phyloP scores from a whole-genome alignment of 2,113 vertebrate species.

The Sminthopsis crassicaudata region DNA sequence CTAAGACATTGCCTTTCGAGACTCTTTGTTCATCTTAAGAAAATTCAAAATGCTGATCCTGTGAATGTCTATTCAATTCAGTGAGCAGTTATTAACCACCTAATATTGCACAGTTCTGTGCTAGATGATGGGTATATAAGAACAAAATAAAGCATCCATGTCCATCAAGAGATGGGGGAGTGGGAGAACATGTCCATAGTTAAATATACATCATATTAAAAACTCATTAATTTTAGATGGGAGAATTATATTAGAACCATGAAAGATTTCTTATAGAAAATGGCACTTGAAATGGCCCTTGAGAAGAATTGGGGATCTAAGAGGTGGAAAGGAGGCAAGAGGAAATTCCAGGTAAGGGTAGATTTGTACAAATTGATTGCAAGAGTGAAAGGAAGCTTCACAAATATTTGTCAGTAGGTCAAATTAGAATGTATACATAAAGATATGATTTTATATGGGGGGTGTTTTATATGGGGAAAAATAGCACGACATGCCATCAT shows the following conservation, averaged over 20 bases:
- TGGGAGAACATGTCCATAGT: not conserved
- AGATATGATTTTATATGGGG: not conserved
- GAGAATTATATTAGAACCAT: not conserved
- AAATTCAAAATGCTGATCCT: not conserved
- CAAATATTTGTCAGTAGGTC: not conserved
- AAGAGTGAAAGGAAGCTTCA: not conserved
- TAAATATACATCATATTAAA: not conserved
- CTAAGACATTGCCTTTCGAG: not conserved
- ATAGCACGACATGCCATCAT: not conserved
- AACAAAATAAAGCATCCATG: not conserved
- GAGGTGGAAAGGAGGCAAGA: not conserved
- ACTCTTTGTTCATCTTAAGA: not conserved
- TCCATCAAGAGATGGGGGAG: not conserved
- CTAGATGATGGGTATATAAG: not conserved
- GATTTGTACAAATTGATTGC: not conserved
- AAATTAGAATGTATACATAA: not conserved
- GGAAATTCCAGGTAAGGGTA: not conserved
- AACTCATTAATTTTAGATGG: not conserved
- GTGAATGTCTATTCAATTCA: not conserved
- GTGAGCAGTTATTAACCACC: not conserved
- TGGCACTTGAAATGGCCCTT: not conserved
- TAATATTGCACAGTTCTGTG: not conserved
- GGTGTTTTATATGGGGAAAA: not conserved
- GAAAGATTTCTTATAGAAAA: not conserved
- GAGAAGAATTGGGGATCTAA: not conserved